Percentiles rank a stretch among this genome's conserved stretches.
phyloP scores from a whole-genome alignment of 2,888 invertebrate genomes.

The Drosophila atripex region DNA sequence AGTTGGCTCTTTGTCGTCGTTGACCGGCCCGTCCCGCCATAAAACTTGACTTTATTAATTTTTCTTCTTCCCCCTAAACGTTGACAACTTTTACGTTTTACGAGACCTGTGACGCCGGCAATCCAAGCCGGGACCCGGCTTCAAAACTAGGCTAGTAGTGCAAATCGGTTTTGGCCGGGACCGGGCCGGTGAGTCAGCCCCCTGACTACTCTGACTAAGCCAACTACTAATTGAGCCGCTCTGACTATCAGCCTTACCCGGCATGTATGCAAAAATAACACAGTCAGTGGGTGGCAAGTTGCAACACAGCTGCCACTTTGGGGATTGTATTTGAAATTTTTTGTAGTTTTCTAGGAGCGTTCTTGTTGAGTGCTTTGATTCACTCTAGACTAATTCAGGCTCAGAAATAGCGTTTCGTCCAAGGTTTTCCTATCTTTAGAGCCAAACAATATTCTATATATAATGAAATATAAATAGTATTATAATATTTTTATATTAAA shows the following conservation, averaged over 20 bases:
- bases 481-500: background rate
- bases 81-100: slow-evolving; percentile 75
- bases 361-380: too few species aligned
- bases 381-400: background rate
- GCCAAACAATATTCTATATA: too few species aligned
- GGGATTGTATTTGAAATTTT: background rate
- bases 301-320: slow-evolving; percentile 33
- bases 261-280: background rate
- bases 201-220: slow-evolving; percentile 37
- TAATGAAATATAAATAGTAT: too few species aligned
- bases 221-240: background rate
- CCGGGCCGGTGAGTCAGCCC: slow-evolving; percentile 17
- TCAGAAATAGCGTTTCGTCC: background rate
- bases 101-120: slow-evolving; percentile 58
- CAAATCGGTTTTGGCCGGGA: slow-evolving; percentile 26
- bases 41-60: slow-evolving; percentile 75
- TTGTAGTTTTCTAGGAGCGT: background rate
- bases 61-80: slow-evolving; percentile 54
- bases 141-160: slow-evolving; percentile 77
- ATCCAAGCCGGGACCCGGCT: slow-evolving; percentile 23
- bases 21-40: slow-evolving; percentile 46
- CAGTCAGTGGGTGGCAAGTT: background rate
- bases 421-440: background rate
- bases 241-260: background rate
- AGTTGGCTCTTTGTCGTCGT: slow-evolving; percentile 37